Evolutionary conservation across 2,888 invertebrate genomes (phyloP).

Genomic region (Drosophila limbata): DNA sequence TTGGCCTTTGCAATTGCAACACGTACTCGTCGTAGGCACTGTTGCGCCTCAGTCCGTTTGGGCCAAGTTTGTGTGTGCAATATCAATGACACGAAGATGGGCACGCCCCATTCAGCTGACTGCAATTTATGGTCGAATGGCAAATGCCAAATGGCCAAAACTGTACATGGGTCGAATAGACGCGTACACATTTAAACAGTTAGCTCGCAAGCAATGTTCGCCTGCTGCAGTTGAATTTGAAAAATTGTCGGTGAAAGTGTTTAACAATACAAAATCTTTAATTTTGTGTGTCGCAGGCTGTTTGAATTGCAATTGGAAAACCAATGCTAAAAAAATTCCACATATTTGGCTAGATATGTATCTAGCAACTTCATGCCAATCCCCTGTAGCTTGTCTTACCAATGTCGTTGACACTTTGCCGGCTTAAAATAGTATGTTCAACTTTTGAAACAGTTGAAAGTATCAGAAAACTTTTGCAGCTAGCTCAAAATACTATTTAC

Average conservation of each 20-base stretch:
- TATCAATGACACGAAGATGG: slow-evolving; percentile 55
- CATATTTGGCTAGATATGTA: slow-evolving; percentile 22
- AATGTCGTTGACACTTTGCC: slow-evolving; percentile 14
- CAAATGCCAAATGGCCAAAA: slow-evolving; percentile 67
- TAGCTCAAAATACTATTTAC: slow-evolving; percentile 6
- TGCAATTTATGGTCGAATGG: slow-evolving; percentile 68
- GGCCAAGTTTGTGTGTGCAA: slow-evolving; percentile 30
- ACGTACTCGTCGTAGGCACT: slow-evolving; percentile 52
- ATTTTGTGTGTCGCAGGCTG: slow-evolving; percentile 35
- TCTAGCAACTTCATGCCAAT: background rate
- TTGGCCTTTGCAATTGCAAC: slow-evolving; percentile 53
- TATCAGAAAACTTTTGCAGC: slow-evolving; percentile 32
- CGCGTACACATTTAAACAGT: slow-evolving; percentile 6
- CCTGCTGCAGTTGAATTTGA: slow-evolving; percentile 58
- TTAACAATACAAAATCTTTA: slow-evolving; percentile 77
- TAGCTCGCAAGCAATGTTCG: slow-evolving; percentile 56
- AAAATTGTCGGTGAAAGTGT: slow-evolving; percentile 79
- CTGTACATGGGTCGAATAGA: slow-evolving; percentile 45
- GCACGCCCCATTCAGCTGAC: slow-evolving; percentile 54
- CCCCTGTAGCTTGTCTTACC: background rate
- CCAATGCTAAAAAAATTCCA: slow-evolving; percentile 36
- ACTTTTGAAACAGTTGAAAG: slow-evolving; percentile 22
- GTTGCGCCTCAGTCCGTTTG: slow-evolving; percentile 14
- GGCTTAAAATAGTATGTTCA: slow-evolving; percentile 6
- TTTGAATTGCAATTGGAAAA: slow-evolving; percentile 49